Evolutionary conservation across 1,140 invertebrate genomes (phyloP), one percentile per base, ranked within the genome.

Genomic region (Pseudachorutes palmiensis): DNA sequence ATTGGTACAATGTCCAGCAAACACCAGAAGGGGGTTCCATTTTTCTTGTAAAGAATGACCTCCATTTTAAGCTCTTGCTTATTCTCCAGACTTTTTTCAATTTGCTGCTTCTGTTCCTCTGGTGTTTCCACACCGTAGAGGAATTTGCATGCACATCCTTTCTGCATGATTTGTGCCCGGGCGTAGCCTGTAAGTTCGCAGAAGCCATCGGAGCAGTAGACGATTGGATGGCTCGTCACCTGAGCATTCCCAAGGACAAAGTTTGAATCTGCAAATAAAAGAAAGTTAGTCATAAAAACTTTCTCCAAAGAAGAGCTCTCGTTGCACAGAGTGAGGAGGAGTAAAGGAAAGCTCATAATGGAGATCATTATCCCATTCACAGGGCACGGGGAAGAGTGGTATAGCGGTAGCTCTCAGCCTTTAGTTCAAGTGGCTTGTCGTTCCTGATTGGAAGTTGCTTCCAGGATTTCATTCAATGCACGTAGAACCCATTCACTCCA

Each of bases 131-230:
- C 84, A 0, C 94, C 94, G 78, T 94, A 94, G 0, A 97, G 86
- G 79, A 97, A 97, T 80, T 92, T 92, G 82, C 94, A 97, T 67
- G 92, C 91, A 79, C 93, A 97, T 69, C 91, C 89, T 78, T 95
- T 95, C 80, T 96, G 93, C 92, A 94, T 94, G 79, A 95, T 94
- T 82, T 97, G 92, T 45, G 93, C 93, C 70, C 94, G 84, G 67
- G 90, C 84, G 81, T 88, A 95, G 68, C 93, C 93, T 66, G 93
- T 96, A 81, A 97, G 86, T 81, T 97, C 94, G 79, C 92, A 95
- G 83, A 97, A 97, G 61, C 94, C 94, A 85, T 97, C 94, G 2
- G 92, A 95, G 81, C 94, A 97, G 81, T 97, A 97, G 68, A 97
- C 94, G 80, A 97, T 96, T 70, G 94, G 94, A 67, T 74, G 68